Evolutionary conservation across 2,888 invertebrate genomes (phyloP).

Genomic region (Agrochola lota): DNA sequence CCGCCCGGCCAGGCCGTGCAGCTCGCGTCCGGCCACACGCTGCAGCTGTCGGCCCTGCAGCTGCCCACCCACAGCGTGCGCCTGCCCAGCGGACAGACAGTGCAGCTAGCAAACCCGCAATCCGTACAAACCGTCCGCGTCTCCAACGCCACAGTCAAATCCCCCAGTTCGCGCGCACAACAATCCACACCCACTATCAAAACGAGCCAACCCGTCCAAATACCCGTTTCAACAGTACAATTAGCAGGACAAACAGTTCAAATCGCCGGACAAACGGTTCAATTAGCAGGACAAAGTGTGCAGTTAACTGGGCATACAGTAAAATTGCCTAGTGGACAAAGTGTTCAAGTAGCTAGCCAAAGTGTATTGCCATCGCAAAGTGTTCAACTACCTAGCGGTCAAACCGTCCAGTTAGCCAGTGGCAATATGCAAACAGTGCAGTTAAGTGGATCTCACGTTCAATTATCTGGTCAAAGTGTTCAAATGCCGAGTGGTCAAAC

Average conservation of each 20-base stretch:
- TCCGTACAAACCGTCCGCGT: slow-evolving; percentile 78
- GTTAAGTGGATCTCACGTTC: slow-evolving; percentile 71
- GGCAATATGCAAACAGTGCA: slow-evolving; percentile 77
- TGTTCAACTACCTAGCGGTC: slow-evolving; percentile 80
- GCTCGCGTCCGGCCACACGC: slow-evolving; percentile 76
- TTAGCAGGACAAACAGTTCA: slow-evolving; percentile 83
- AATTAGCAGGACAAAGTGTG: slow-evolving; percentile 83
- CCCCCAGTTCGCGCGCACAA: slow-evolving; percentile 72
- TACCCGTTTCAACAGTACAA: slow-evolving; percentile 84
- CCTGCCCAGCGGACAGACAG: slow-evolving; percentile 85
- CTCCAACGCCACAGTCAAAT: slow-evolving; percentile 73
- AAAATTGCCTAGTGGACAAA: slow-evolving; percentile 84
- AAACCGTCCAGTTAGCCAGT: slow-evolving; percentile 82
- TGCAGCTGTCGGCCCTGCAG: slow-evolving; percentile 81
- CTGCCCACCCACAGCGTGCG: slow-evolving; percentile 84
- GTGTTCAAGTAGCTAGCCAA: slow-evolving; percentile 82
- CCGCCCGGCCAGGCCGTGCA: slow-evolving; percentile 74
- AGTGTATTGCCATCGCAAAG: slow-evolving; percentile 80
- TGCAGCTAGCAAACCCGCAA: slow-evolving; percentile 82
- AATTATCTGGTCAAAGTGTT: slow-evolving; percentile 72
- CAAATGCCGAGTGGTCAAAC: slow-evolving; percentile 72
- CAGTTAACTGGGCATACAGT: slow-evolving; percentile 88
- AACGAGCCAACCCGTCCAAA: slow-evolving; percentile 77
- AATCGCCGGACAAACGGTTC: slow-evolving; percentile 84
- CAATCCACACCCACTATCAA: slow-evolving; percentile 74